Evolutionary conservation across 2,888 invertebrate genomes (phyloP).

Genomic region (Shargacucullia verbasci): DNA sequence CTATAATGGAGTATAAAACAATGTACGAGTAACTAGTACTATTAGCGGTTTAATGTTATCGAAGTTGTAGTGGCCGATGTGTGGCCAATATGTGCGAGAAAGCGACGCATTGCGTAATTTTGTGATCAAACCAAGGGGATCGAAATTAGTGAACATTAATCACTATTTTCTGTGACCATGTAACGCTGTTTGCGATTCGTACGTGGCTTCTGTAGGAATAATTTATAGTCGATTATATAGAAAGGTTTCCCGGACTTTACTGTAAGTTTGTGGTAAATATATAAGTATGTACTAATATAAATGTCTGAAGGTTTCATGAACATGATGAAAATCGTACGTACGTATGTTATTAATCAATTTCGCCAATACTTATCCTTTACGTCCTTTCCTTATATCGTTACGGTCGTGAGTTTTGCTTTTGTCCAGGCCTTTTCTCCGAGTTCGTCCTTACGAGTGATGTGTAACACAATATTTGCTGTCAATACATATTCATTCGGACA

Average conservation of each 20-base stretch:
- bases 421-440: constrained; percentile 14
- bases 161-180: constrained; percentile 27
- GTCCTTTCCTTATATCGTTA: constrained; percentile 3
- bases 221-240: constrained; percentile 23
- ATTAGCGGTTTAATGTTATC: constrained; percentile 46
- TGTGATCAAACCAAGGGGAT: constrained; percentile 16
- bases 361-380: not conserved
- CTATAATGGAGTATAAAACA: constrained; percentile 49
- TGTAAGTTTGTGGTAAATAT: too few relatives aligned
- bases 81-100: constrained; percentile 8
- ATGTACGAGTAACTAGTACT: constrained; percentile 36
- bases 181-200: constrained; percentile 34
- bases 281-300: not conserved
- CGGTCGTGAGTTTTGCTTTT: constrained; percentile 12
- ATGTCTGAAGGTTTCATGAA: not conserved
- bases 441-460: constrained; percentile 23
- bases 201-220: constrained; percentile 33
- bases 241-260: not conserved
- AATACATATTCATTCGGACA: constrained; percentile 49
- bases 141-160: constrained; percentile 41
- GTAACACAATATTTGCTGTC: constrained; percentile 48
- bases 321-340: not conserved
- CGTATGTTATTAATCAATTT: constrained; percentile 1
- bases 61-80: constrained; percentile 35
- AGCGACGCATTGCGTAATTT: constrained; percentile 2